These are phyloP conservation scores for Vanessa cardui DNA, from an alignment of 2,888 invertebrate genomes.

Conservation along the genomic window DNA sequence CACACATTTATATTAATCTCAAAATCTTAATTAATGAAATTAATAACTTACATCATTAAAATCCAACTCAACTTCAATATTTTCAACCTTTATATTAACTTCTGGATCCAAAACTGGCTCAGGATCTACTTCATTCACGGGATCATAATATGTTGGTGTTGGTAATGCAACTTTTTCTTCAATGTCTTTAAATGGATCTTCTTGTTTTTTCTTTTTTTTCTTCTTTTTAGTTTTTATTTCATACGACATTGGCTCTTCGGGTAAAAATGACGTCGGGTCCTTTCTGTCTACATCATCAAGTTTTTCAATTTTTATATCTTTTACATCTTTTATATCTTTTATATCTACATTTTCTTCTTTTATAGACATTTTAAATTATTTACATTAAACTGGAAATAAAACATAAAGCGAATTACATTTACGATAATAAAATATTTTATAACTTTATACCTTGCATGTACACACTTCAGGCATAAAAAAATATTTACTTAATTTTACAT, in stretches of 20 bases:
- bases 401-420: too few species aligned
- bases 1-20: too few species aligned
- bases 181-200: slow-evolving; percentile 72
- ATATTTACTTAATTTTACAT: too few species aligned
- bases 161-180: slow-evolving; percentile 49
- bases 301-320: slow-evolving; percentile 41
- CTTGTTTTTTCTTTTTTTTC: slow-evolving; percentile 66
- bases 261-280: slow-evolving; percentile 71
- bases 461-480: too few species aligned
- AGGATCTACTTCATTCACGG: slow-evolving; percentile 28
- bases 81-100: slow-evolving; percentile 72
- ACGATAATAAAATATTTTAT: too few species aligned
- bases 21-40: background rate
- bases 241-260: slow-evolving; percentile 73
- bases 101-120: slow-evolving; percentile 61
- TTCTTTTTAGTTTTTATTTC: slow-evolving; percentile 73
- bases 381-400: slow-evolving; percentile 20
- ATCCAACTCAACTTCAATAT: slow-evolving; percentile 75
- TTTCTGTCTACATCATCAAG: slow-evolving; percentile 48
- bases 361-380: slow-evolving; percentile 37
- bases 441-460: too few species aligned
- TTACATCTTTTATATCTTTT: slow-evolving; percentile 43
- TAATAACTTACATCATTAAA: slow-evolving; percentile 70
- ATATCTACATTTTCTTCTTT: slow-evolving; percentile 40
- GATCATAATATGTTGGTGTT: slow-evolving; percentile 41